Base-by-base conservation (phyloP, 2,797 vertebrate genomes). In the Synanceia verrucosa region DNA sequence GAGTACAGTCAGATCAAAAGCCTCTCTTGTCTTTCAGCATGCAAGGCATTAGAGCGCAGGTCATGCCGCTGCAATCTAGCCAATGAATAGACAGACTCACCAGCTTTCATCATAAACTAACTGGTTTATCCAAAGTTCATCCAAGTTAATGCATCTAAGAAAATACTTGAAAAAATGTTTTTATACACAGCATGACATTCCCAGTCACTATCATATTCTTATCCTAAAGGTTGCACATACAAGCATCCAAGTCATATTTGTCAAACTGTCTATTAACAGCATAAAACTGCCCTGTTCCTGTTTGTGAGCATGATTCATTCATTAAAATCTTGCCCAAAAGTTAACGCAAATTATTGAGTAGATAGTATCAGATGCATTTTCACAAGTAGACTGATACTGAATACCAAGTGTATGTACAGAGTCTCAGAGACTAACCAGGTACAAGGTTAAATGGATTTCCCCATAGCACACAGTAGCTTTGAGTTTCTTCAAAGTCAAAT, bases 1-100 rank as follows among this genome's bases (percentile, higher is more conserved):
- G 36, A 28, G 31, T 76, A 67, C 76, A 67, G 70, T 70, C 64
- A 16, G 33, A 64, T 83, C 47, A 82, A 74, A 86, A 58, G 46
- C 37, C 74, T 69, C 70, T 76, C 65, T n/a, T 67, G 70, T 84
- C 34, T 76, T 56, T 33, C 61, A 46, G 71, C 1, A 13, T 57
- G 69, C 26, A 23, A 47, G 41, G 70, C 46, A 19, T 81, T 18
- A 76, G 11, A 51, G 66, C 28, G 57, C 64, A 63, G 70, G 76
- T 79, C 61, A 55, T 29, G 60, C 33, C 2, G 4, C 65, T 73
- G 66, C 51, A 58, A 69, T 53, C 24, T 23, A 61, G 52, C 55
- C n/a, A 23, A 59, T 34, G 56, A 71, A 44, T 4, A 64, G n/a
- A 4, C 16, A 68, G 44, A 70, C 47, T 43, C 47, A 23, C 2